Percentiles rank a stretch among this genome's conserved stretches.
These are phyloP conservation scores for Diadegma fenestrale DNA, from an alignment of 2,888 invertebrate genomes.

Conservation along the genomic window DNA sequence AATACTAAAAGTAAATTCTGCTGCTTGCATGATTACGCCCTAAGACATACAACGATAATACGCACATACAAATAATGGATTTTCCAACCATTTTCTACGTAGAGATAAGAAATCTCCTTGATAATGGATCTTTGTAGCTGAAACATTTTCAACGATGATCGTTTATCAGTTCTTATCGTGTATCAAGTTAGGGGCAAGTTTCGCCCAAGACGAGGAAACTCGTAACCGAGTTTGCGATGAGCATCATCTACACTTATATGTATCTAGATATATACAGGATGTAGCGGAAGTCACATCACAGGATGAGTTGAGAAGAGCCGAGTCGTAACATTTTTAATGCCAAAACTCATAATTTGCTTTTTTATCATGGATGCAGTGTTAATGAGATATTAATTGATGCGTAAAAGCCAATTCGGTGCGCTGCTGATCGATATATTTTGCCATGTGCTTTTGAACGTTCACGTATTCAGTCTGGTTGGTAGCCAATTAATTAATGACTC, in stretches of 20 bases:
- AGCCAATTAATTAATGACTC: too few species aligned
- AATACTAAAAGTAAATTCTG: background rate
- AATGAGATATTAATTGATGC: background rate
- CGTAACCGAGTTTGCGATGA: background rate
- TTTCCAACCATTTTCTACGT: background rate
- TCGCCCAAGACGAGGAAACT: slow-evolving; percentile 30
- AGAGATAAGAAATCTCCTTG: background rate
- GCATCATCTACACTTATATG: slow-evolving; percentile 25
- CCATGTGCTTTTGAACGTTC: too few species aligned
- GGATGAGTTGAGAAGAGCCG: background rate
- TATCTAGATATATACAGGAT: slow-evolving; percentile 18
- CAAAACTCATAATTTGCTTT: background rate
- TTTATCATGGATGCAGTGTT: background rate
- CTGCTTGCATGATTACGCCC: background rate
- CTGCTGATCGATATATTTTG: background rate
- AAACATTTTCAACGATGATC: background rate
- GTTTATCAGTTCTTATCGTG: slow-evolving; percentile 33
- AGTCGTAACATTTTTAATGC: background rate
- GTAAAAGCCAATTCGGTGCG: background rate
- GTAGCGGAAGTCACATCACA: slow-evolving; percentile 10
- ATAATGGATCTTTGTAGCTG: background rate
- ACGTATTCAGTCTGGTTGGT: too few species aligned
- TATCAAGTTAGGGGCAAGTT: slow-evolving; percentile 32
- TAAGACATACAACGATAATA: background rate
- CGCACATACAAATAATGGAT: background rate